phyloP scores from a whole-genome alignment of 2,113 vertebrate genomes.

The Castor canadensis region DNA sequence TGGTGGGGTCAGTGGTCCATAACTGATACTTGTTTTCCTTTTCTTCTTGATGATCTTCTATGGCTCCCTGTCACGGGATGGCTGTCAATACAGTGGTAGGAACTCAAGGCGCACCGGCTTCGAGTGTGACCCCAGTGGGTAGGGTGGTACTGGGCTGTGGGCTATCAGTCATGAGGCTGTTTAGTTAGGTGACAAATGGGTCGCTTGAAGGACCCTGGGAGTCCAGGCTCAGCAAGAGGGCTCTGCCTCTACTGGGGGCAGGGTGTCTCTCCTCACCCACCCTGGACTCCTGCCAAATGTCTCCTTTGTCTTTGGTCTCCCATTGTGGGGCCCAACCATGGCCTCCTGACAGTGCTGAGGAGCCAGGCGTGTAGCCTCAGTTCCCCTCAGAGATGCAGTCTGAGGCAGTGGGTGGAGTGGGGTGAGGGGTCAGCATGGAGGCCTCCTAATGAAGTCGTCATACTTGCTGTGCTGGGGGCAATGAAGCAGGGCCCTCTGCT shows the following conservation, averaged over 20 bases:
- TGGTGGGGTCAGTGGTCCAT: not conserved
- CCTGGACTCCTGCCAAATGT: not conserved
- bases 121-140: not conserved
- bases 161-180: not conserved
- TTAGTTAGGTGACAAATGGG: fast-evolving
- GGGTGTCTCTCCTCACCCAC: not conserved
- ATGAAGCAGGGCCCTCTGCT: too few species aligned
- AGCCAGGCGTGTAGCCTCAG: not conserved
- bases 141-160: not conserved
- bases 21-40: too few species aligned
- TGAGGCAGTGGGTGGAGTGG: not conserved
- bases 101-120: not conserved
- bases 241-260: not conserved
- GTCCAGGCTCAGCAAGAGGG: not conserved
- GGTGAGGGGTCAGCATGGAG: fast-evolving
- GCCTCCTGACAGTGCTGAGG: not conserved
- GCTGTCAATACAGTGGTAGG: not conserved
- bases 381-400: not conserved
- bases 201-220: not conserved
- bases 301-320: not conserved
- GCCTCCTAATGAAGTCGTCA: not conserved
- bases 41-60: not conserved
- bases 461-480: fast-evolving
- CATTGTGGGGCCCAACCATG: not conserved
- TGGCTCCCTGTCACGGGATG: not conserved